Percentiles rank a stretch among this genome's conserved stretches.
Conservation (phyloP, 1,140 invertebrate genomes). For the Eulimnadia texana region DNA sequence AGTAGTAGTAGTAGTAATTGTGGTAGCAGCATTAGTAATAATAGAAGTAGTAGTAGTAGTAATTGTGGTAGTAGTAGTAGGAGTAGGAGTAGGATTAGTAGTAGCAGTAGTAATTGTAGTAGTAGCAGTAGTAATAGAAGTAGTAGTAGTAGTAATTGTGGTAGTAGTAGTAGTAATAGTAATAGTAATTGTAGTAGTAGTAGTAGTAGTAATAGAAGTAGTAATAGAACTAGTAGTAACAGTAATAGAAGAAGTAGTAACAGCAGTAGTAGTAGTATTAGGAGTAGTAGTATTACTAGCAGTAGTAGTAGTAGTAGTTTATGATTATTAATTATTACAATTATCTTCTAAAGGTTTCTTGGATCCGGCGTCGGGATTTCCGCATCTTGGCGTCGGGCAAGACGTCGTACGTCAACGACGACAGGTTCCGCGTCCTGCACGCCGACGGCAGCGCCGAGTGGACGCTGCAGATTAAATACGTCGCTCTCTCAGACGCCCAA, state of each 20-base stretch:
- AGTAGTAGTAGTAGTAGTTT: not conserved
- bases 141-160: not conserved
- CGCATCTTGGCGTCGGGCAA: constrained; percentile 32
- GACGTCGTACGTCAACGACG: constrained; percentile 31
- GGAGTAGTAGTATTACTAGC: not conserved
- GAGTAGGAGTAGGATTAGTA: not conserved
- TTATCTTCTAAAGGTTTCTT: constrained; percentile 29
- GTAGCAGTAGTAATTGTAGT: not conserved
- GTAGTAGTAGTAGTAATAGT: not conserved
- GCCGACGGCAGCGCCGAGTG: constrained; percentile 34
- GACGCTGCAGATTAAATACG: constrained; percentile 37
- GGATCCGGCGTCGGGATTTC: constrained; percentile 32
- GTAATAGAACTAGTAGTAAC: not conserved
- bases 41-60: not conserved
- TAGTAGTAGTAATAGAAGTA: not conserved
- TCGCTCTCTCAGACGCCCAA: constrained; percentile 33
- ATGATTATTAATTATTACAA: not conserved
- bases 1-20: not conserved
- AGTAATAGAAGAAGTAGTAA: not conserved
- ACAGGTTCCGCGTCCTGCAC: constrained; percentile 31
- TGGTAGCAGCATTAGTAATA: not conserved
- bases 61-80: not conserved
- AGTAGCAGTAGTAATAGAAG: not conserved
- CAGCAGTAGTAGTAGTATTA: not conserved
- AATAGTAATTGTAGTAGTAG: not conserved